Evolutionary conservation across 2,113 vertebrate species (phyloP).

Genomic region (Scatophagus argus): DNA sequence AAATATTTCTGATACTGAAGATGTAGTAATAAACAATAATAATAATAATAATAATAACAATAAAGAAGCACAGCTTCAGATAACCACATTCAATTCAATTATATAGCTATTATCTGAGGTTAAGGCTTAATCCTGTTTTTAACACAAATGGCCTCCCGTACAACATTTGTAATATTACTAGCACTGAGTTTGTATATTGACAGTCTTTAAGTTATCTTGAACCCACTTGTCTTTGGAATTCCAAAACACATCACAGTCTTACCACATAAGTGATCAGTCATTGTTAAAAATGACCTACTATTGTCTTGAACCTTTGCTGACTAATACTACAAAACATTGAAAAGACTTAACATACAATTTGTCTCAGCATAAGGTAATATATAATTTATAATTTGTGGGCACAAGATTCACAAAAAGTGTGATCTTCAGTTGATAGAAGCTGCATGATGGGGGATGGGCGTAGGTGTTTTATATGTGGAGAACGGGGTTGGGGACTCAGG

Average conservation of each 20-base stretch:
- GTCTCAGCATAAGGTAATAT: neutral
- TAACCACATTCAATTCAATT: neutral
- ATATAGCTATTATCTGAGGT: neutral
- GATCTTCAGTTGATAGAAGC: conserved; percentile 11
- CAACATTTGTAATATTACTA: neutral
- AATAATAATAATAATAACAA: no score
- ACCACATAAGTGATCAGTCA: neutral
- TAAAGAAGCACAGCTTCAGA: neutral
- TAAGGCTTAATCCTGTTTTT: neutral
- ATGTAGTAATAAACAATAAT: neutral
- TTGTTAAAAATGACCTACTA: neutral
- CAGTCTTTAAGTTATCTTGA: neutral
- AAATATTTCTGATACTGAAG: neutral
- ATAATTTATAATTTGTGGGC: neutral
- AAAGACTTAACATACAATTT: no score
- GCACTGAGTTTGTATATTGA: neutral
- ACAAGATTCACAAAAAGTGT: conserved; percentile 6
- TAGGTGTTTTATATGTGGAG: conserved; percentile 21
- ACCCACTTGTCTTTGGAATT: neutral
- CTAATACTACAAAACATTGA: neutral
- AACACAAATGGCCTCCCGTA: neutral
- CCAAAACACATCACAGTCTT: neutral
- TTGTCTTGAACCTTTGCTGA: neutral
- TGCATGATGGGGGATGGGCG: conserved; percentile 4
- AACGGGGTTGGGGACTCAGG: conserved; percentile 37